Conservation (phyloP, 2,888 invertebrate species). For the Netelia fuscicornis region DNA sequence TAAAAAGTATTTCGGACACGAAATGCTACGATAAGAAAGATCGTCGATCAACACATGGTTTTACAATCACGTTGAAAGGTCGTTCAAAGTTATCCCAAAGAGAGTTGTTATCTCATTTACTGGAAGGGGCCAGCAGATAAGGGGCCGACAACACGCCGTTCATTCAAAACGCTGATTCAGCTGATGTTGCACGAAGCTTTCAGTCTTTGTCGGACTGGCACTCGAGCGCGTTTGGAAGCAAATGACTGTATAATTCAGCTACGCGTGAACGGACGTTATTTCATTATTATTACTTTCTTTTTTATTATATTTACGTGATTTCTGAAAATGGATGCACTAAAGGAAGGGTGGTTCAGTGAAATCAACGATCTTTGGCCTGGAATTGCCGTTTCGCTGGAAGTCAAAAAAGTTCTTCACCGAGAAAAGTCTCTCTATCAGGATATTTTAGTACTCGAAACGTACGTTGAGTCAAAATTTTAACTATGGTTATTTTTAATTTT, state of each 20-base stretch:
- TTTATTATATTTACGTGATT: conserved; percentile 1
- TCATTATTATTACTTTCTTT: neutral
- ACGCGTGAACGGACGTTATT: neutral
- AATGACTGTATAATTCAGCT: neutral
- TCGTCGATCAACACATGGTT: neutral
- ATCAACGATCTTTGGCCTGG: conserved; percentile 96
- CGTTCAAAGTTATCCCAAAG: conserved; percentile 14
- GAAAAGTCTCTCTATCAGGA: conserved; percentile 94
- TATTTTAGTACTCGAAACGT: conserved; percentile 93
- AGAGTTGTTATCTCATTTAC: conserved; percentile 69
- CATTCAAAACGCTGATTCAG: conserved; percentile 47
- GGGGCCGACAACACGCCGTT: conserved; percentile 51
- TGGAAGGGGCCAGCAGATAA: conserved; percentile 66
- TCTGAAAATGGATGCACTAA: conserved; percentile 88
- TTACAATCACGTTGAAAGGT: conserved; percentile 61
- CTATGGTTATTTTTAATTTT: too few relatives aligned
- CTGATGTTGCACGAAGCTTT: conserved; percentile 6
- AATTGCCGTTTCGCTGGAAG: conserved; percentile 94
- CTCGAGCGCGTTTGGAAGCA: neutral
- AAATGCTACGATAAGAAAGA: neutral
- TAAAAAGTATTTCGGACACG: too few relatives aligned
- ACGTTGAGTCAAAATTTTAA: conserved; percentile 78
- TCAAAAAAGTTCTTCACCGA: conserved; percentile 91
- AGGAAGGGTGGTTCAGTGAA: conserved; percentile 97
- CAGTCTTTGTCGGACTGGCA: conserved; percentile 41